Base-by-base conservation (phyloP, 2,888 invertebrate genomes). In the Diploptera punctata region DNA sequence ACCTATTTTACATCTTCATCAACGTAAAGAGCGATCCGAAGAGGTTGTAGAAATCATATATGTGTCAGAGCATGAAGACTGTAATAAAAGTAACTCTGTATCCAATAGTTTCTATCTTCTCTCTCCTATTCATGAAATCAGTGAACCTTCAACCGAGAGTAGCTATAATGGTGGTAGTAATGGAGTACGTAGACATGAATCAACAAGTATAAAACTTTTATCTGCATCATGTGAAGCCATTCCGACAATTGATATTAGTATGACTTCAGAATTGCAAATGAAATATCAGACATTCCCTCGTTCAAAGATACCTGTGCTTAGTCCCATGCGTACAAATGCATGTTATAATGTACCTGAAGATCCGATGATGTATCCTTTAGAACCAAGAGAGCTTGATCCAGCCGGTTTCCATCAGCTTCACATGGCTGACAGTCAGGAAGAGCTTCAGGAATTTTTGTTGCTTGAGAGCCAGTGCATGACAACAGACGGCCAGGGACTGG, bases 91-190 rank as follows among this genome's bases (percentile, higher is more conserved):
- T 47, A 26, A 29, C 7, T 21, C 57, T 19, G 33, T 52, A 26
- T 57, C 47, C n/a, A 29, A 26, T 21, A 79, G 79, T 57, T 81
- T 81, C 74, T 81, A 82, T 75, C 78, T 88, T 60, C 74, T 81
- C n/a, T 87, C 88, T 0, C 87, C 87, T 0, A 88, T 88, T 54
- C 86, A 87, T 79, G 87, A 89, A 79, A 86, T 86, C 75, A 87
- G 87, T 74, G 87, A 88, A 79, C 85, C 86, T 0, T 75, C 77
- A 16, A 85, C 85, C 0, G 84, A 84, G 5, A 82, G 83, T 75
- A 85, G 84, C 74, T 83, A 84, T 72, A 84, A 84, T 74, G 49
- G 78, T 65, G 80, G 81, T 26, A 81, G 67, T 38, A 49, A 57
- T 29, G 71, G 68, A 5, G 57, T 80, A 79, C 33, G 76, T 61